Evolutionary conservation across 2,888 invertebrate species (phyloP), one percentile per base, ranked within the genome.

Genomic region (Labia minor): DNA sequence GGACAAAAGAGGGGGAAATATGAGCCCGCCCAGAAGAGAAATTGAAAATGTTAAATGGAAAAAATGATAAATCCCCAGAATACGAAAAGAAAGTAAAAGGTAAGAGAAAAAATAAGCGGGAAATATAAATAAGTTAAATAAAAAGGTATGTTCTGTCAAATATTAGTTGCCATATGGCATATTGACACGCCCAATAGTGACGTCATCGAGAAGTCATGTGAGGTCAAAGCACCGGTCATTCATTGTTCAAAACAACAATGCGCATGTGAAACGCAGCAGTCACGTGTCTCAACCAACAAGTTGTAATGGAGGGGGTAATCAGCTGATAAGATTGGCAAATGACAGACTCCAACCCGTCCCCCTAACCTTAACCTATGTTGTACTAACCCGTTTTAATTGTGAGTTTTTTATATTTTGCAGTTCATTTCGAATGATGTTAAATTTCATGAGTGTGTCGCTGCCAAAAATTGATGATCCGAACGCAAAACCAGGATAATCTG

Each of bases 371-470:
- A 65, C 49, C 61, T 61, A 66, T 62, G 20, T 63, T 72, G 74
- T 73, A 87, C 88, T 85, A 89, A 96, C 96, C 95, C 95, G 86
- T 85, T 92, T 94, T 73, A 97, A 84, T 78, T 95, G 95, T 78
- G 93, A 93, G 79, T 93, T 91, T 86, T 93, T 92, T 78, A 96
- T 94, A 82, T 97, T 97, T 83, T 95, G 95, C 77, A 97, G 85
- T 82, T 97, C 97, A 79, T 96, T 96, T 78, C 89, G 88, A 77
- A 97, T 97, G 73, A 97, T 89, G 78, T 90, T 92, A 80, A 96
- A 95, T 82, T 95, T 96, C 90, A 97, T 95, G 87, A 96, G 89
- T 10, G 96, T 95, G 77, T 95, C 95, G 67, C 95, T 95, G 76
- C 93, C 94, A 81, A 95, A 95, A 76, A 94, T 90, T 70, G 93